Evolutionary conservation across 2,797 vertebrate genomes (phyloP).

Genomic region (Ispidina lecontei): DNA sequence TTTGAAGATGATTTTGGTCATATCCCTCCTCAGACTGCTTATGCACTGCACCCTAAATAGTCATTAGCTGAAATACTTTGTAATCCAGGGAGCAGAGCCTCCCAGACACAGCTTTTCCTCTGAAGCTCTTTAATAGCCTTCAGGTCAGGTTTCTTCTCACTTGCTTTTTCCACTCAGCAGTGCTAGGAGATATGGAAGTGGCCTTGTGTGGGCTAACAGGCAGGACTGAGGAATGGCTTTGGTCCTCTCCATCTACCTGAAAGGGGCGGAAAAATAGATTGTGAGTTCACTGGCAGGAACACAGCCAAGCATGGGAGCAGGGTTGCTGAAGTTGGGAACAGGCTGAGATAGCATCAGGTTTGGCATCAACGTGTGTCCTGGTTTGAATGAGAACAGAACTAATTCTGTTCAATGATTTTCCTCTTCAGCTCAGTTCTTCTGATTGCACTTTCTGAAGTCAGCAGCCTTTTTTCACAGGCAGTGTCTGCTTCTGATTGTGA

Average conservation of each 20-base stretch:
- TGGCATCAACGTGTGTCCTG: not conserved
- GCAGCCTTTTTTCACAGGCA: no score
- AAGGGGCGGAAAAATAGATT: not conserved
- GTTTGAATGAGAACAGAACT: no score
- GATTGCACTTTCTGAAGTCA: no score
- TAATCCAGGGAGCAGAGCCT: not conserved
- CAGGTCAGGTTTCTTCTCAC: not conserved
- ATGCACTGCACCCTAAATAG: not conserved
- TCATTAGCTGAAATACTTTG: not conserved
- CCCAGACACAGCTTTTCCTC: not conserved
- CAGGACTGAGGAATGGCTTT: not conserved
- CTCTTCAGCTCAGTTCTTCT: no score
- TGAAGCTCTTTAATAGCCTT: not conserved
- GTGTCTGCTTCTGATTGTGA: no score
- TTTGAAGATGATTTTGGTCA: not conserved
- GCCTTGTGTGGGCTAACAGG: not conserved
- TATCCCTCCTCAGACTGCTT: not conserved
- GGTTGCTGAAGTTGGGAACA: not conserved
- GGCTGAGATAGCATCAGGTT: not conserved
- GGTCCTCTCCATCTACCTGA: not conserved
- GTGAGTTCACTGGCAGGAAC: not conserved
- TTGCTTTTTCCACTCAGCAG: not conserved
- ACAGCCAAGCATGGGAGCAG: not conserved
- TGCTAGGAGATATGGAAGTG: not conserved
- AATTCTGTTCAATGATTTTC: no score